These are phyloP conservation scores for Chironomus riparius DNA, from an alignment of 2,888 invertebrate species.

Conservation along the genomic window DNA sequence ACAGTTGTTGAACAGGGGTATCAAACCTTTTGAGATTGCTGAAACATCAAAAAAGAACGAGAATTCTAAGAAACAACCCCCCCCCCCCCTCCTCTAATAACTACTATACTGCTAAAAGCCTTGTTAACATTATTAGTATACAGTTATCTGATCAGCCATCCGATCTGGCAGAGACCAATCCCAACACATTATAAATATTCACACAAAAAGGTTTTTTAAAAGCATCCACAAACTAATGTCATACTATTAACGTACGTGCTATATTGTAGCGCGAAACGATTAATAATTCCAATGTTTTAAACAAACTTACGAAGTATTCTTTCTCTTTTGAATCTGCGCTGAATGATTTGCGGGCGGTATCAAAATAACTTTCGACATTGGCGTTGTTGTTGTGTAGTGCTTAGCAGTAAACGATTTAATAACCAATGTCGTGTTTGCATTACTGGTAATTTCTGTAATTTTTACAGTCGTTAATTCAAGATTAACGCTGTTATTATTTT, in stretches of 20 bases:
- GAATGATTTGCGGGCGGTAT: constrained; percentile 11
- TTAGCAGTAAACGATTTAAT: neutral
- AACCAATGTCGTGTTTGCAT: neutral
- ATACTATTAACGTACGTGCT: no score
- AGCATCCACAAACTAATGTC: neutral
- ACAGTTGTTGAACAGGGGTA: no score
- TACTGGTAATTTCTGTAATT: neutral
- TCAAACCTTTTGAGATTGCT: no score
- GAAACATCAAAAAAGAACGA: no score
- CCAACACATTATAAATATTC: neutral
- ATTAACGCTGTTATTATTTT: neutral
- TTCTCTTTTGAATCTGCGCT: neutral
- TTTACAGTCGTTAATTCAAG: neutral
- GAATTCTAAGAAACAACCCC: no score
- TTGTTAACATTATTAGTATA: no score
- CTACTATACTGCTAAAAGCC: no score
- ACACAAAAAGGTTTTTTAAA: neutral
- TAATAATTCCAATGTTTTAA: no score
- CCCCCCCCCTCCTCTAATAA: no score
- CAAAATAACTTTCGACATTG: neutral
- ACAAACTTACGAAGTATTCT: neutral
- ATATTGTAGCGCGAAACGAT: no score
- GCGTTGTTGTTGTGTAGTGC: neutral
- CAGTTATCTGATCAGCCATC: no score
- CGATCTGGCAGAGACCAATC: no score